Evolutionary conservation across 1,140 invertebrate genomes (phyloP).

Genomic region (Conopomorpha cramerella): DNA sequence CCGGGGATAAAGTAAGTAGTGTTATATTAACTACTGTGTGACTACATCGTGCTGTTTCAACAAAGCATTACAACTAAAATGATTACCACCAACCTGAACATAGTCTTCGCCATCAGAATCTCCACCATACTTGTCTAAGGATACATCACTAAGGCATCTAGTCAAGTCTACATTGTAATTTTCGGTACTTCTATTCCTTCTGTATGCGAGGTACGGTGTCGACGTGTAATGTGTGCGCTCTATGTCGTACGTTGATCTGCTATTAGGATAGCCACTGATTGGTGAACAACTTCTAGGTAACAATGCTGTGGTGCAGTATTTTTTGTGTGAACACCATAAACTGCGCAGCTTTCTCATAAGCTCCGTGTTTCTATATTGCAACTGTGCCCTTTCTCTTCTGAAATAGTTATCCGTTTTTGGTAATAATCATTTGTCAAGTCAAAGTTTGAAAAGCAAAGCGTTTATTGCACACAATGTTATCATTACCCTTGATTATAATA

Average conservation of each 20-base stretch:
- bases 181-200: constrained; percentile 30
- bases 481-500: constrained; percentile 20
- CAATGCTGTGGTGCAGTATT: constrained; percentile 51
- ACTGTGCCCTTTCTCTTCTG: constrained; percentile 60
- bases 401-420: too few species aligned
- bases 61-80: background rate
- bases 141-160: constrained; percentile 34
- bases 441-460: too few species aligned
- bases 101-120: constrained; percentile 45
- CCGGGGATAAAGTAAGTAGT: too few species aligned
- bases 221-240: constrained; percentile 41
- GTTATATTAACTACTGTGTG: too few species aligned
- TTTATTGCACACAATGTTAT: constrained; percentile 23
- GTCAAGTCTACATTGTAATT: constrained; percentile 25
- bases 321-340: constrained; percentile 63
- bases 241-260: constrained; percentile 36
- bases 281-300: constrained; percentile 39
- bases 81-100: constrained; percentile 26
- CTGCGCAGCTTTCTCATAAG: constrained; percentile 63
- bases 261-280: constrained; percentile 43
- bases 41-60: background rate
- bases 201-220: constrained; percentile 29
- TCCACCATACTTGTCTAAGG: constrained; percentile 27
- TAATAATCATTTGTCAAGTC: too few species aligned
- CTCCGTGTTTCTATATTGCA: constrained; percentile 62